Percentiles rank a stretch among this genome's conserved stretches.
These are phyloP conservation scores for Aspiorhynchus laticeps DNA, from an alignment of 2,113 vertebrate genomes.

Conservation along the genomic window DNA sequence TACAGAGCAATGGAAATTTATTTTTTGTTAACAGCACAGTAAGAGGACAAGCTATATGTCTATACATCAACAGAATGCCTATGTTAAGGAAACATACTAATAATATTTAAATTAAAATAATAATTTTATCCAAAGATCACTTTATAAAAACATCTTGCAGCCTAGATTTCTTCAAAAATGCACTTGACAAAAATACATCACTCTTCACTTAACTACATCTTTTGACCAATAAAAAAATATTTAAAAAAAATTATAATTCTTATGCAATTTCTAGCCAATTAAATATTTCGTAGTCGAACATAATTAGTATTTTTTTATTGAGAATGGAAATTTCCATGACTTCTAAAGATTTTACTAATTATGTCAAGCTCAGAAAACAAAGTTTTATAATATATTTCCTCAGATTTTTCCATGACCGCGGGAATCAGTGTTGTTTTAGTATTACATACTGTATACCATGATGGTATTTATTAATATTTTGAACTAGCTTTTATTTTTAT, in stretches of 20 bases:
- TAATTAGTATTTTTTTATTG: not conserved
- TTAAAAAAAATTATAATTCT: not conserved
- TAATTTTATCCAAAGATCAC: not conserved
- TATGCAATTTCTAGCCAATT: too few species aligned
- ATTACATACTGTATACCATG: not conserved
- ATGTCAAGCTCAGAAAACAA: not conserved
- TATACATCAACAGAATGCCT: not conserved
- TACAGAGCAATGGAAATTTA: not conserved
- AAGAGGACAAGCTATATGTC: not conserved
- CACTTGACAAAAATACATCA: not conserved
- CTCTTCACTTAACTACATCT: not conserved
- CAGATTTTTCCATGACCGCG: not conserved
- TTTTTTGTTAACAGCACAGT: not conserved
- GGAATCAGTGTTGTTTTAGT: not conserved
- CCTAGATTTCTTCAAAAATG: not conserved
- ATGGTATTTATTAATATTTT: not conserved
- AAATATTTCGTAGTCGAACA: not conserved
- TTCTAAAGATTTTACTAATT: not conserved
- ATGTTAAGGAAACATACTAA: not conserved
- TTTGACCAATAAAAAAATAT: not conserved
- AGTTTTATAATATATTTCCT: not conserved
- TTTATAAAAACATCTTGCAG: not conserved
- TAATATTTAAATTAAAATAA: not conserved
- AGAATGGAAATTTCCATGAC: not conserved
- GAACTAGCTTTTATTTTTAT: not conserved